Base-by-base conservation (phyloP, 2,113 vertebrate genomes). In the Eublepharis macularius region DNA sequence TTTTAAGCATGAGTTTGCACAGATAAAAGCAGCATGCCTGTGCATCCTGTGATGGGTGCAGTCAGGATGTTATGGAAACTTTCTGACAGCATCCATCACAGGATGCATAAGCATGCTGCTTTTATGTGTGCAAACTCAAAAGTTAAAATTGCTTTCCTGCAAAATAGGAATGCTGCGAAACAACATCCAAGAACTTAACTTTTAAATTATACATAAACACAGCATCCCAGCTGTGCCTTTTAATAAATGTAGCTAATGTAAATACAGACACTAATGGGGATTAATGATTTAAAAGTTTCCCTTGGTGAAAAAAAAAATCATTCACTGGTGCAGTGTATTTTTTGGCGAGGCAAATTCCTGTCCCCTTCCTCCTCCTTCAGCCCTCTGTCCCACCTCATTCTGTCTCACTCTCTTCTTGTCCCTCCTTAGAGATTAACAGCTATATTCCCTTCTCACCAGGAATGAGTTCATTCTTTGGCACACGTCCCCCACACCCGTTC, bases 201-300 rank as follows among this genome's bases (percentile, higher is more conserved):
- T 51, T 17, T 89, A 70, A 90, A 88, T 77, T 87, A 80, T 4
- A 80, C 74, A 75, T 43, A 89, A 81, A 4, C 68, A 82, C 4
- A 74, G n/a, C 16, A 43, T 51, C 81, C 63, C 85, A 92, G 26
- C 29, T 83, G 65, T 57, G 41, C n/a, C 72, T 83, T 68, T 75
- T 80, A 85, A 86, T 32, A 85, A 90, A 87, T 89, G 54, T 88
- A 86, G 34, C 76, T 84, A 45, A 90, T 49, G 26, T 29, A 82
- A 45, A 26, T 87, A 49, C 26, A 82, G 65, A 89, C 41, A 87
- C 88, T 60, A 83, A 34, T 88, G 78, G 80, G 57, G 54, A 88
- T 65, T 76, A 90, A 86, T 34, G 43, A 82, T 83, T 60, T 47
- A 24, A 66, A 84, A 45, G 4, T 80, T 91, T 87, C 68, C 84